phyloP scores from a whole-genome alignment of 1,140 invertebrate species.

The Lepeophtheirus salmonis region DNA sequence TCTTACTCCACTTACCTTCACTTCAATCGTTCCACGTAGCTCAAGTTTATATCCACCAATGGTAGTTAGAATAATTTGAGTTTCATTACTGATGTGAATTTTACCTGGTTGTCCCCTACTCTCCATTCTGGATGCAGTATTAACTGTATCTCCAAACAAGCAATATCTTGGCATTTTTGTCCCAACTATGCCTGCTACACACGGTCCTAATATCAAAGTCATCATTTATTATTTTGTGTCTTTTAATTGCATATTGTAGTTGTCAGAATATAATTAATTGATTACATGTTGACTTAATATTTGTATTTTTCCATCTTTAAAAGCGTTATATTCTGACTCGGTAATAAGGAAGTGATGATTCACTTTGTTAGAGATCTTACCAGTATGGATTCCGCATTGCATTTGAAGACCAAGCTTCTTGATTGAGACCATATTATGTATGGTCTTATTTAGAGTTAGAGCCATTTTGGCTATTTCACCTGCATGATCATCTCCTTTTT shows the following conservation, averaged over 20 bases:
- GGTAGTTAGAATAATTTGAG: constrained; percentile 48
- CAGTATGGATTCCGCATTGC: constrained; percentile 77
- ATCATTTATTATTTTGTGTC: too few relatives aligned
- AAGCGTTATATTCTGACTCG: too few relatives aligned
- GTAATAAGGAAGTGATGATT: too few relatives aligned
- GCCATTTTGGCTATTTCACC: constrained; percentile 86
- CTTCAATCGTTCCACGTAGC: constrained; percentile 53
- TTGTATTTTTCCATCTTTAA: too few relatives aligned
- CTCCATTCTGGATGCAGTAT: constrained; percentile 83
- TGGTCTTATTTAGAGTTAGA: constrained; percentile 54
- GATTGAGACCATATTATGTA: constrained; percentile 59
- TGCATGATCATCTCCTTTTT: constrained; percentile 69
- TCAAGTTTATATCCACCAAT: constrained; percentile 61
- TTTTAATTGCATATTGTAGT: too few relatives aligned
- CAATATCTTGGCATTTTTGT: constrained; percentile 77
- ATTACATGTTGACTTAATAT: too few relatives aligned
- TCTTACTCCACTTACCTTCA: constrained; percentile 41
- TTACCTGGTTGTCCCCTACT: constrained; percentile 37
- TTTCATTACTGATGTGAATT: constrained; percentile 62
- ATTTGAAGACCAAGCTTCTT: constrained; percentile 61
- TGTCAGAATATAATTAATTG: too few relatives aligned
- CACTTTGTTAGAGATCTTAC: too few relatives aligned
- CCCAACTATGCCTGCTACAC: constrained; percentile 57
- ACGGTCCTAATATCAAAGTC: too few relatives aligned
- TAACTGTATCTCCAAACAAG: constrained; percentile 74